Base-by-base conservation (phyloP, 2,888 invertebrate genomes). In the Craniophora ligustri region DNA sequence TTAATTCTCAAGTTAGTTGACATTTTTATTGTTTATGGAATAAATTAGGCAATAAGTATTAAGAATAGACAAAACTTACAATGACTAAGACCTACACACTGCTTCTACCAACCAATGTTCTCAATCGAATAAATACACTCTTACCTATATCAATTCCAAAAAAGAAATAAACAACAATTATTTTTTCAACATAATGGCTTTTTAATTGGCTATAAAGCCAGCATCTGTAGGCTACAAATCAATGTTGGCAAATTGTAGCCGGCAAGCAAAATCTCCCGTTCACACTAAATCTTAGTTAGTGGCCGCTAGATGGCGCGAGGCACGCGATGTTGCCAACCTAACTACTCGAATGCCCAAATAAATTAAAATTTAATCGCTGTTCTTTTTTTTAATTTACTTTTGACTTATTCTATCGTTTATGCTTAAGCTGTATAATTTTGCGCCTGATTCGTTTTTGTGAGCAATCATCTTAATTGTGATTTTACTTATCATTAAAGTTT, bases 231-330 rank as follows among this genome's bases (percentile, higher is more conserved):
- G 74, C 72, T 65, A 86, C 84, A 86, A 87, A 88, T 88, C 87
- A 86, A 88, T 84, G 85, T 80, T 69, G 67, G 67, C 66, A 77
- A 77, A 64, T 68, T 60, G 72, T 58, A 54, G 65, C 44, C 57
- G 67, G 55, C 45, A 66, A 60, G 71, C 61, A 64, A 74, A 82
- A 79, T 81, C 76, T 78, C 78, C 79, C 71, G 59, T 51, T 60
- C 49, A 53, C 64, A 67, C 56, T 88, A 82, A 82, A 86, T 88
- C 87, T 89, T 89, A 81, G 82, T 89, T 89, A 87, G 66, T 23
- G 34, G 44, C 56, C 67, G 67, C 71, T 78, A 85, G 85, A 89
- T 89, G 83, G 84, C 80, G 75, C 60, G 72, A 60, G 58, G 49
- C 89, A 89, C 89, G 89, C 89, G 78, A 89, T 79, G 63, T 50